Base-by-base conservation (phyloP, 2,888 invertebrate species). In the Punctoribates punctum region DNA sequence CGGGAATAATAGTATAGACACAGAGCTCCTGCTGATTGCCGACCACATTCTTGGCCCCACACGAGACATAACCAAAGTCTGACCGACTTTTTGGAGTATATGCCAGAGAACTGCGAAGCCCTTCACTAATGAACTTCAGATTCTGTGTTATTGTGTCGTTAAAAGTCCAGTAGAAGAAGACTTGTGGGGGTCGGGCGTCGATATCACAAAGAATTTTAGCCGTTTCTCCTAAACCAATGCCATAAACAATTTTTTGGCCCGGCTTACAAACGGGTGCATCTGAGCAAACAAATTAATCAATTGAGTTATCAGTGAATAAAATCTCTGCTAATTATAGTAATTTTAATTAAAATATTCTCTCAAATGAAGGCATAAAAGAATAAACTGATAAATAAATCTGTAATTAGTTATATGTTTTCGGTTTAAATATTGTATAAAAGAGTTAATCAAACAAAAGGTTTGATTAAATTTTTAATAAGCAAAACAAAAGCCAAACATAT, bases 171-270 rank as follows among this genome's bases (percentile, higher is more conserved):
- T 70, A 17, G 27, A 74, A 77, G 27, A 17, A 29, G 11, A 74
- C 42, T 4, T 65, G 48, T 17, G n/a, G n/a, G 6, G 77, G 77
- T 9, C 46, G 57, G 15, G 74, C 74, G 29, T 77, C 74, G 29
- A 77, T 62, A 60, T 73, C 77, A 34, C 77, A 77, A n/a, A 77
- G n/a, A 20, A 77, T 60, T 23, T 57, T 20, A 0, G 46, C 74
- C 1, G 77, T 77, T 62, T 77, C 74, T 17, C 72, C 62, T 8
- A 77, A 27, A 25, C 76, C 76, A 8, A 76, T 34, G 11, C 76
- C 76, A 54, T 76, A 76, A 15, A 73, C 73, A 25, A 62, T 51
- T 48, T 76, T 76, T n/a, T 76, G 76, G 65, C 65, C 73, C 4
- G 60, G 9, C 46, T 65, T 62, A 48, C 76, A 76, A 8, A 76